Evolutionary conservation across 2,888 invertebrate genomes (phyloP).

Genomic region (Mythimna vitellina): DNA sequence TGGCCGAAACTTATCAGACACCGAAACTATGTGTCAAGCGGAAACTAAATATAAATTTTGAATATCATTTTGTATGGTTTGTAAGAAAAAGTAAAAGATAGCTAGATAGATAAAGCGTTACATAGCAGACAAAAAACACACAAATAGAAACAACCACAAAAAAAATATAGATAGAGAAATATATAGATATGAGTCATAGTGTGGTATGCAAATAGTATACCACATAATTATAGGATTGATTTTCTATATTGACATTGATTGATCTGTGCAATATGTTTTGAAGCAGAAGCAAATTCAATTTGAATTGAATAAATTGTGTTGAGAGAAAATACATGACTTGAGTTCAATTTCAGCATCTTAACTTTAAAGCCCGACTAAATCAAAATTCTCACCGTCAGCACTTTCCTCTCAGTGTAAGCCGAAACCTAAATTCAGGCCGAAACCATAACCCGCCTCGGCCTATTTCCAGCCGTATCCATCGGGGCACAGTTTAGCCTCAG

Average conservation of each 20-base stretch:
- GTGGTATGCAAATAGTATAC: neutral
- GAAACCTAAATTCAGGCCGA: constrained; percentile 43
- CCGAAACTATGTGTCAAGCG: constrained; percentile 5
- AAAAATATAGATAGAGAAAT: no score
- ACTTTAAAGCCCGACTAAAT: neutral
- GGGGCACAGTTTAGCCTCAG: constrained; percentile 55
- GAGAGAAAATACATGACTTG: neutral
- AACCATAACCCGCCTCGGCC: constrained; percentile 32
- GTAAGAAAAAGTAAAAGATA: no score
- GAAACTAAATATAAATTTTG: neutral
- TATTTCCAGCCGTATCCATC: constrained; percentile 50
- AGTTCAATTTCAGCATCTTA: neutral
- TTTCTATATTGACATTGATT: neutral
- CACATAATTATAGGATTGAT: neutral
- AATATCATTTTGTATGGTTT: no score
- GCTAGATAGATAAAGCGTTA: no score
- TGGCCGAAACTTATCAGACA: constrained; percentile 3
- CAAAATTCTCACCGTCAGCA: neutral
- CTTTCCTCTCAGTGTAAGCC: constrained; percentile 1
- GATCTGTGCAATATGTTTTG: no score
- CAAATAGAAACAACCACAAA: no score
- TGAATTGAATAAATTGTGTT: neutral
- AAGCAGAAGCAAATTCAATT: no score
- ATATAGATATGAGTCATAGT: no score
- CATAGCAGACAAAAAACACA: no score